phyloP scores from a whole-genome alignment of 2,797 vertebrate species.

The Crenuchus spilurus region DNA sequence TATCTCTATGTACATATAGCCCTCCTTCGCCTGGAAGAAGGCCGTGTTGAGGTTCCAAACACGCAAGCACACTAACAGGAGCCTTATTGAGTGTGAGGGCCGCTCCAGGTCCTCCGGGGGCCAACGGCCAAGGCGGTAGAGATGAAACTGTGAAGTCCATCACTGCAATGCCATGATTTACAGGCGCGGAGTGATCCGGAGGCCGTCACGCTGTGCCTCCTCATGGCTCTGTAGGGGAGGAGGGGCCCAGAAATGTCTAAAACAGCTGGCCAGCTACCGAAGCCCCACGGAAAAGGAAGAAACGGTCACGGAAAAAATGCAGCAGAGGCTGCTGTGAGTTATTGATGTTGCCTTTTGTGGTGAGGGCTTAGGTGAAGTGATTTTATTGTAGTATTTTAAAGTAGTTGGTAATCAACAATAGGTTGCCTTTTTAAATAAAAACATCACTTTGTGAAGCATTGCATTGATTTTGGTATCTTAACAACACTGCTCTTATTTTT shows the following conservation, averaged over 20 bases:
- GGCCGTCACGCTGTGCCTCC: conserved; percentile 31
- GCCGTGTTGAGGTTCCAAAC: conserved; percentile 31
- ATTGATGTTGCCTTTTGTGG: background rate
- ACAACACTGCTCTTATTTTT: too few species aligned
- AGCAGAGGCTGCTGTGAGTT: conserved; percentile 8
- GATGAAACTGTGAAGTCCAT: conserved; percentile 49
- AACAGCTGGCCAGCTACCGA: conserved; percentile 51
- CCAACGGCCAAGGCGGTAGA: conserved; percentile 19
- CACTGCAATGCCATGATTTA: conserved; percentile 48
- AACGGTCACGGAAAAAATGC: conserved; percentile 7
- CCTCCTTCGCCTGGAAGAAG: conserved; percentile 35
- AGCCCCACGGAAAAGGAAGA: conserved; percentile 17
- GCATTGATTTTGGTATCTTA: too few species aligned
- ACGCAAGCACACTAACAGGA: conserved; percentile 36
- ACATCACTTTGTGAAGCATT: too few species aligned
- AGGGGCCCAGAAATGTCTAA: conserved; percentile 48
- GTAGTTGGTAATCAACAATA: background rate
- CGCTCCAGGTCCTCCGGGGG: conserved; percentile 25
- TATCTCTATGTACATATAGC: conserved; percentile 46
- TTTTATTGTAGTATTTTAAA: background rate
- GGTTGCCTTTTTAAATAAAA: too few species aligned
- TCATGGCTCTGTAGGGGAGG: conserved; percentile 12
- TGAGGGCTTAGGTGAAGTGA: background rate
- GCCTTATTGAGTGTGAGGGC: conserved; percentile 36
- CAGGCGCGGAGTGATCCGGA: conserved; percentile 25